These are phyloP conservation scores for Lagenorhynchus albirostris DNA, from an alignment of 2,113 vertebrate genomes.

Conservation along the genomic window DNA sequence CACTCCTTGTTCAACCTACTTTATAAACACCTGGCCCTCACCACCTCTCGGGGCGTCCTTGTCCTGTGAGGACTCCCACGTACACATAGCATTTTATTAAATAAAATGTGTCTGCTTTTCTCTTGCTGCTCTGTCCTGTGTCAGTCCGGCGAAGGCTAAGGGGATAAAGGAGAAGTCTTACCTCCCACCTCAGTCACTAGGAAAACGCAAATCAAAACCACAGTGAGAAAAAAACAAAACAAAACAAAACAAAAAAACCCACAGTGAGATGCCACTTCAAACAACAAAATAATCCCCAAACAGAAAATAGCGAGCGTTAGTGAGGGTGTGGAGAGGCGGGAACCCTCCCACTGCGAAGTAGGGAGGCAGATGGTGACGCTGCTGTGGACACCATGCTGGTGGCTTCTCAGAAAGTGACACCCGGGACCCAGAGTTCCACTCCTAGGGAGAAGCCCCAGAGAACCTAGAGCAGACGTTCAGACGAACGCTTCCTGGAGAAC, in stretches of 20 bases:
- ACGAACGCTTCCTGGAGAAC: neutral
- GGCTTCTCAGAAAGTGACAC: neutral
- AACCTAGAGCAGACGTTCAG: neutral
- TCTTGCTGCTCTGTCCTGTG: neutral
- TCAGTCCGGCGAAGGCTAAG: neutral
- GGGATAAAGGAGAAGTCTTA: neutral
- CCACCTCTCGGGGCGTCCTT: neutral
- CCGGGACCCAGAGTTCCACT: neutral
- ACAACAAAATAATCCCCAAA: neutral
- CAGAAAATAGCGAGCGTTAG: neutral
- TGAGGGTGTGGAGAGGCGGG: neutral
- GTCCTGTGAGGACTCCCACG: neutral
- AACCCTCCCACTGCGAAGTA: neutral
- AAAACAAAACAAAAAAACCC: neutral
- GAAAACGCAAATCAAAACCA: neutral
- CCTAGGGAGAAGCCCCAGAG: accelerated
- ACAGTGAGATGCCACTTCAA: neutral
- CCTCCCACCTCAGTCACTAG: neutral
- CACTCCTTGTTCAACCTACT: neutral
- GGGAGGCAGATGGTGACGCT: accelerated
- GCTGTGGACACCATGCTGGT: neutral
- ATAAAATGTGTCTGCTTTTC: neutral
- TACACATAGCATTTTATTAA: neutral
- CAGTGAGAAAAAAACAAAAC: neutral
- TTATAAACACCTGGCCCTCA: neutral